Percentiles rank a stretch among this genome's conserved stretches.
Conservation (phyloP, 2,888 invertebrate genomes). For the Acleris cristana region DNA sequence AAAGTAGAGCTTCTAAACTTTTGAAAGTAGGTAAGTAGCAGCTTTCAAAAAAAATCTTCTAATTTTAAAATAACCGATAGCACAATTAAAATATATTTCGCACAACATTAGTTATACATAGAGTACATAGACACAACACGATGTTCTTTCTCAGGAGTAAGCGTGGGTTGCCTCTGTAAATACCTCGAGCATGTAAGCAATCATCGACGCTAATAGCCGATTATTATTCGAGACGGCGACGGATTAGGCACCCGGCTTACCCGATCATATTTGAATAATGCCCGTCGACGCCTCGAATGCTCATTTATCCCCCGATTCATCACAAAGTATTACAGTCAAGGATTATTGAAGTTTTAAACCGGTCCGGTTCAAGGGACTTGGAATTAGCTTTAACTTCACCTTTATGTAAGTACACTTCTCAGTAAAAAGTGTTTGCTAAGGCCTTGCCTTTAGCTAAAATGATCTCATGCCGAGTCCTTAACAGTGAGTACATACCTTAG, state of each 20-base stretch:
- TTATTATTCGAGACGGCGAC: constrained; percentile 48
- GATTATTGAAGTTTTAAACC: constrained; percentile 54
- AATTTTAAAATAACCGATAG: no score
- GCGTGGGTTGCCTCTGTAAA: constrained; percentile 26
- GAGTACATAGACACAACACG: constrained; percentile 1
- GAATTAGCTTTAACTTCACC: constrained; percentile 7
- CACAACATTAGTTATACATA: no score
- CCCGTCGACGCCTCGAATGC: constrained; percentile 54
- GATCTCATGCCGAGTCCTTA: no score
- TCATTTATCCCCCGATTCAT: constrained; percentile 64
- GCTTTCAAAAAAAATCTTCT: no score
- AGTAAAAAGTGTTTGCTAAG: constrained; percentile 14
- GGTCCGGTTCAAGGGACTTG: constrained; percentile 19
- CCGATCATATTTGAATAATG: constrained; percentile 70
- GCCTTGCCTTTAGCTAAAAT: constrained; percentile 1
- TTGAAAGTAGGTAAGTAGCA: no score
- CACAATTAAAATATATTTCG: no score
- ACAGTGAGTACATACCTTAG: no score
- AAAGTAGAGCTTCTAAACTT: no score
- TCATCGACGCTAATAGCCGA: constrained; percentile 35
- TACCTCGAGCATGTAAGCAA: constrained; percentile 12
- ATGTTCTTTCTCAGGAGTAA: constrained; percentile 10
- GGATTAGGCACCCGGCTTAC: constrained; percentile 59
- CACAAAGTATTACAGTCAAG: constrained; percentile 60
- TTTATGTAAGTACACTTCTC: constrained; percentile 18